Conservation (phyloP, 2,888 invertebrate genomes). For the Troides aeacus region DNA sequence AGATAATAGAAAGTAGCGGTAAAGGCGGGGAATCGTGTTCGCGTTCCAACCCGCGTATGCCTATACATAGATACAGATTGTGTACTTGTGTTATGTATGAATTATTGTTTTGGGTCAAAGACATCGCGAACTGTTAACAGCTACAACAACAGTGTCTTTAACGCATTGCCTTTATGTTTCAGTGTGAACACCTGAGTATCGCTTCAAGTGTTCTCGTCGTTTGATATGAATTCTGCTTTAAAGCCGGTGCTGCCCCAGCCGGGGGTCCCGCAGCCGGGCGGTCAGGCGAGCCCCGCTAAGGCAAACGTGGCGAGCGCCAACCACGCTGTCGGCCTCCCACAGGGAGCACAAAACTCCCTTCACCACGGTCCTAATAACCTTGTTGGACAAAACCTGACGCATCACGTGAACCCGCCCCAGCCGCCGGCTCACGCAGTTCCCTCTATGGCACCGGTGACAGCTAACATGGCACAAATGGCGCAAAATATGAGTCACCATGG, state of each 20-base stretch:
- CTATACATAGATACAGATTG: slow-evolving; percentile 51
- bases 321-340: slow-evolving; percentile 66
- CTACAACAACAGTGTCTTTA: slow-evolving; percentile 57
- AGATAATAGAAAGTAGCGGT: slow-evolving; percentile 47
- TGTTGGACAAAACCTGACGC: slow-evolving; percentile 67
- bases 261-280: slow-evolving; percentile 70
- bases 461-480: slow-evolving; percentile 77
- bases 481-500: slow-evolving; percentile 78
- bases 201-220: slow-evolving; percentile 43
- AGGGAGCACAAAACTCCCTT: slow-evolving; percentile 66
- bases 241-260: slow-evolving; percentile 80
- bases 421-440: slow-evolving; percentile 62
- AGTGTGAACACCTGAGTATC: slow-evolving; percentile 39
- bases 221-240: slow-evolving; percentile 82
- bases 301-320: slow-evolving; percentile 69
- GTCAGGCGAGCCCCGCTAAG: slow-evolving; percentile 69
- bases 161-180: slow-evolving; percentile 64
- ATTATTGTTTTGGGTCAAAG: slow-evolving; percentile 77
- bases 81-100: slow-evolving; percentile 62
- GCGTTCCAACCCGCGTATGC: slow-evolving; percentile 68
- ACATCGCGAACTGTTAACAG: slow-evolving; percentile 63
- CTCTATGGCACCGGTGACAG: slow-evolving; percentile 74
- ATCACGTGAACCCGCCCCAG: slow-evolving; percentile 58
- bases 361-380: slow-evolving; percentile 59
- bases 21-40: slow-evolving; percentile 51